Base-by-base conservation (phyloP, 2,888 invertebrate genomes). In the Diadegma fenestrale region DNA sequence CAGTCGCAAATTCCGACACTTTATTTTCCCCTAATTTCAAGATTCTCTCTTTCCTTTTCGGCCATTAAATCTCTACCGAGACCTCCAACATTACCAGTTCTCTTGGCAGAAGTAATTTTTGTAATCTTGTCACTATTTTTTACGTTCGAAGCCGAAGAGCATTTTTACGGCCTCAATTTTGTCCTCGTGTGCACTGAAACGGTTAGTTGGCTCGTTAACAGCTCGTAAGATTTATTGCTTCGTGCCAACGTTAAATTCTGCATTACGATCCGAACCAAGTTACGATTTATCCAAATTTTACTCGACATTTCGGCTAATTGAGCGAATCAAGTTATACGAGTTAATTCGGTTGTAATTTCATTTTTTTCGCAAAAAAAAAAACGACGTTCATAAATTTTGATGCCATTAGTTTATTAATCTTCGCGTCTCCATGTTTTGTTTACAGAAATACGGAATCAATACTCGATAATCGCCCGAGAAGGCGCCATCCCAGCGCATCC, bases 201-300 rank as follows among this genome's bases (percentile, higher is more conserved):
- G 69, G 78, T 84, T 75, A 78, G 78, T 63, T 80, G 66, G 73
- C 78, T 84, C 77, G 84, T 86, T 81, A 84, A 86, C 80, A 83
- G 73, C 64, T 84, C 84, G 78, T 86, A 68, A 64, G 22, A 66
- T 37, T 64, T 41, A 41, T 64, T 61, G 37, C 33, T 66, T 66
- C 41, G 3, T 26, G 12, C 14, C 26, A 4, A 26, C 26, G 26
- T 58, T 14, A 26, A 58, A 58, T 58, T 26, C 26, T 26, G 12
- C 26, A 10, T 12, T 1, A 26, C 37, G 37, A 58, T 26, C 12
- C 58, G 3, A 10, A 14, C 1, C 10, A 12, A 7, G 14, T 58
- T 26, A 58, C 58, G 26, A 58, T 58, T 22, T 58, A 26, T 22
- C 3, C 12, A 26, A 26, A 58, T 14, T 58, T 26, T 58, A 26